Evolutionary conservation across 2,888 invertebrate species (phyloP).

Genomic region (Eupsilia transversa): DNA sequence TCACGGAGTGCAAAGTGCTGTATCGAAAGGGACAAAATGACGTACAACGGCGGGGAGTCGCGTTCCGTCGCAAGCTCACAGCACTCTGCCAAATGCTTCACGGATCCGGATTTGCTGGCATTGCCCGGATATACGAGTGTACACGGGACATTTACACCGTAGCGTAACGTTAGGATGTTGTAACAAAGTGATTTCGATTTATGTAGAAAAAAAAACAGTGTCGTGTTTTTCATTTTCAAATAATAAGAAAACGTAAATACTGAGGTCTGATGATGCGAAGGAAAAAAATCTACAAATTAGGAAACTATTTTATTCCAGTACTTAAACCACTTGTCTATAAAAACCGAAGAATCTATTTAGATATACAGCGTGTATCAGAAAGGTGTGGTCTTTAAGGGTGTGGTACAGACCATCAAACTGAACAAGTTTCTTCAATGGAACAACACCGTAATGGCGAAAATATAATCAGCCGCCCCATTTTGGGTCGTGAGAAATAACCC

Average conservation of each 20-base stretch:
- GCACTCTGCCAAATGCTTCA: slow-evolving; percentile 87
- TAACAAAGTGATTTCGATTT: background rate
- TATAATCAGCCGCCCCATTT: too few species aligned
- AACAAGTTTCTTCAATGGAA: too few species aligned
- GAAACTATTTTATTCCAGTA: background rate
- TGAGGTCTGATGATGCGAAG: background rate
- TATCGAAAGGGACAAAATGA: slow-evolving; percentile 82
- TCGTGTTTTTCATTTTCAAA: background rate
- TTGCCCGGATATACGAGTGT: slow-evolving; percentile 75
- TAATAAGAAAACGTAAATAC: background rate
- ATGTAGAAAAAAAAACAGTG: background rate
- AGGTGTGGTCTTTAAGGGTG: too few species aligned
- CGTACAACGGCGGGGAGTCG: slow-evolving; percentile 76
- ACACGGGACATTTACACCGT: slow-evolving; percentile 72
- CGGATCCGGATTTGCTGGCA: slow-evolving; percentile 85
- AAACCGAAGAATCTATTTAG: background rate
- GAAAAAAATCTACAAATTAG: background rate
- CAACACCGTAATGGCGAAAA: too few species aligned
- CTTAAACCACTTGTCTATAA: background rate
- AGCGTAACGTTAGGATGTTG: slow-evolving; percentile 23
- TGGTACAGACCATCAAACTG: too few species aligned
- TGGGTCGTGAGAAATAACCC: too few species aligned
- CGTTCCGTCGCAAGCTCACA: slow-evolving; percentile 66
- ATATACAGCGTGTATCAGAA: too few species aligned
- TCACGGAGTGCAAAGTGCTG: slow-evolving; percentile 87